Percentiles rank a stretch among this genome's conserved stretches.
These are phyloP conservation scores for Cherax quadricarinatus DNA, from an alignment of 1,140 invertebrate genomes.

Conservation along the genomic window DNA sequence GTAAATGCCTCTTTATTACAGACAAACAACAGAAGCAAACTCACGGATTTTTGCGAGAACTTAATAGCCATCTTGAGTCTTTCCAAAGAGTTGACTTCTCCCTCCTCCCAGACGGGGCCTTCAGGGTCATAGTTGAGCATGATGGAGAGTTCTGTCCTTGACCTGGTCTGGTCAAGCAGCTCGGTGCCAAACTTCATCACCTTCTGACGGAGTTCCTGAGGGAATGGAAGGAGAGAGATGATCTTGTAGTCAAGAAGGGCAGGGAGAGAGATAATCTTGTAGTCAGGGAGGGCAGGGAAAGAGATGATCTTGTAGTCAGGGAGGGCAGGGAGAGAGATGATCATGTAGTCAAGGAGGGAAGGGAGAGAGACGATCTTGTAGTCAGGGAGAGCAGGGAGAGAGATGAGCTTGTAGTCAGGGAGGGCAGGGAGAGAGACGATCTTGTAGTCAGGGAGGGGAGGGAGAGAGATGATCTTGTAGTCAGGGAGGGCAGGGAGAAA, in stretches of 20 bases:
- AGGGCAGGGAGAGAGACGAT: no score
- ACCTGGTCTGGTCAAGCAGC: constrained; percentile 91
- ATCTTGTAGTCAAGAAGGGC: background rate
- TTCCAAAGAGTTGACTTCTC: constrained; percentile 89
- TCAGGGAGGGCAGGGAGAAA: no score
- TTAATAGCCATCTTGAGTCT: constrained; percentile 95
- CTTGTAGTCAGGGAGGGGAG: no score
- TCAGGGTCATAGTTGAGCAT: constrained; percentile 90
- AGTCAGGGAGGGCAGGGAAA: no score
- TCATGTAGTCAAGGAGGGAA: no score
- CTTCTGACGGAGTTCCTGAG: constrained; percentile 86
- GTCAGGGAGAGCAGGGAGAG: no score
- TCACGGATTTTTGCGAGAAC: constrained; percentile 95
- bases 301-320: no score
- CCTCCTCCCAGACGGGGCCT: constrained; percentile 87
- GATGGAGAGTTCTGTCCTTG: constrained; percentile 91
- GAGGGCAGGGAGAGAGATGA: no score
- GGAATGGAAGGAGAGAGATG: background rate
- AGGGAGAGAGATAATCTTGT: background rate
- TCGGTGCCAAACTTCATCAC: constrained; percentile 91
- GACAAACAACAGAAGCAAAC: background rate
- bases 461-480: no score
- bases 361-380: no score
- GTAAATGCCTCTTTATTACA: no score
- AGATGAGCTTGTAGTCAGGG: no score